A percentile compares a stretch with the other conserved stretches of the same genome.
Evolutionary conservation across 2,113 vertebrate genomes (phyloP).

Genomic region (Mus pahari): DNA sequence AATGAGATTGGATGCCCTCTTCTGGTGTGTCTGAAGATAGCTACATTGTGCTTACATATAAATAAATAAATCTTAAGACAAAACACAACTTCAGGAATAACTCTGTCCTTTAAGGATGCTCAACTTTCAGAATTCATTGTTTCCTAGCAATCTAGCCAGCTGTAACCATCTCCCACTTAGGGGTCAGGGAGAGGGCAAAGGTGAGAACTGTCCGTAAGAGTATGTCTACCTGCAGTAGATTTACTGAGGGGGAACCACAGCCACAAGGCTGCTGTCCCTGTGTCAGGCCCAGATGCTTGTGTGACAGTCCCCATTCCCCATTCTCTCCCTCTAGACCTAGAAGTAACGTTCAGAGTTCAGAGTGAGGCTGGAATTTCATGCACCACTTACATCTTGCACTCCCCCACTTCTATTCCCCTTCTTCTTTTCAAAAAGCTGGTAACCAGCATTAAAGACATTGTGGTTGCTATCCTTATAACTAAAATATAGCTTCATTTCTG

Average conservation of each 20-base stretch:
- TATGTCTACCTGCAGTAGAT: slow-evolving; percentile 27
- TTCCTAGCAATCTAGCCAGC: slow-evolving; percentile 10
- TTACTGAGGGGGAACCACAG: not conserved
- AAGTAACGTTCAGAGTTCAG: slow-evolving; percentile 38
- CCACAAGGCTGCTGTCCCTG: not conserved
- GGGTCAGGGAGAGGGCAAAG: not conserved
- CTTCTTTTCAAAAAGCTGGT: slow-evolving; percentile 65
- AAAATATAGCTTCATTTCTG: slow-evolving; percentile 81
- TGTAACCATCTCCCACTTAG: not conserved
- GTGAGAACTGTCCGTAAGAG: not conserved
- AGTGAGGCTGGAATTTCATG: slow-evolving; percentile 40
- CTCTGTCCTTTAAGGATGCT: not conserved
- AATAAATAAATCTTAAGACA: no score
- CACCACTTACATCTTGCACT: slow-evolving; percentile 51
- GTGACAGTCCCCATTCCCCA: not conserved
- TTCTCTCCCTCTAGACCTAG: slow-evolving; percentile 18
- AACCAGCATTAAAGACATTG: slow-evolving; percentile 74
- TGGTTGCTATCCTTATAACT: slow-evolving; percentile 75
- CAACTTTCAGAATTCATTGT: slow-evolving; percentile 42
- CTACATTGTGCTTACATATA: no score
- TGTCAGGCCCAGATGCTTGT: slow-evolving; percentile 10
- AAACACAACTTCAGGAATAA: slow-evolving; percentile 2
- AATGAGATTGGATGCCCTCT: no score
- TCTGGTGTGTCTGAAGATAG: no score
- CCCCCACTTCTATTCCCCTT: not conserved